Conservation (phyloP, 1,140 invertebrate genomes). For the Papilio xuthus region DNA sequence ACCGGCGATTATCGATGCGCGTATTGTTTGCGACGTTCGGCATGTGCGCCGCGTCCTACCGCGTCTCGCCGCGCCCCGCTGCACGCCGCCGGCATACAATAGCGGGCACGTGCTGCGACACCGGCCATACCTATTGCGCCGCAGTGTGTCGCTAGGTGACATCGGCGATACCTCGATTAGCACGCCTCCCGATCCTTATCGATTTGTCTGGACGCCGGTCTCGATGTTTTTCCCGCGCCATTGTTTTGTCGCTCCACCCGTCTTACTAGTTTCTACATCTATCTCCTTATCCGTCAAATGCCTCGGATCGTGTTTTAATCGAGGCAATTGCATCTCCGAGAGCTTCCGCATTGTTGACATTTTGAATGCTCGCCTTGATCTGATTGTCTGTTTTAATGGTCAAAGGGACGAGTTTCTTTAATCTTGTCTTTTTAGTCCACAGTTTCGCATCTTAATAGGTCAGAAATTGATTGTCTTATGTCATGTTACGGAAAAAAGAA, state of each 20-base stretch:
- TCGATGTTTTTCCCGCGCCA: conserved; percentile 50
- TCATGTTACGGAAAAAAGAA: background rate
- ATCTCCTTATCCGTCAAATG: conserved; percentile 58
- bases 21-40: conserved; percentile 69
- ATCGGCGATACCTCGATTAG: conserved; percentile 65
- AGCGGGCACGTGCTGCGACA: conserved; percentile 73
- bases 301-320: conserved; percentile 55
- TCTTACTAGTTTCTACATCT: conserved; percentile 53
- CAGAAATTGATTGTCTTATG: background rate
- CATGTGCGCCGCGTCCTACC: conserved; percentile 69
- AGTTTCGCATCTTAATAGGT: background rate
- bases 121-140: conserved; percentile 50
- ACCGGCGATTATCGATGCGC: conserved; percentile 64
- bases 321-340: conserved; percentile 62
- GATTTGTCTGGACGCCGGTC: conserved; percentile 62
- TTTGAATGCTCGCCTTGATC: conserved; percentile 56
- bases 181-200: conserved; percentile 65
- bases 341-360: conserved; percentile 63
- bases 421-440: conserved; percentile 29
- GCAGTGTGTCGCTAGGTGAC: conserved; percentile 63
- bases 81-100: conserved; percentile 73
- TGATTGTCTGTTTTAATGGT: background rate
- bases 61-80: conserved; percentile 55
- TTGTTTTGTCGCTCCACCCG: conserved; percentile 61
- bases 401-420: conserved; percentile 14